Evolutionary conservation across 2,888 invertebrate genomes (phyloP), one percentile per base, ranked within the genome.

Genomic region (Tryphoninae sp.): DNA sequence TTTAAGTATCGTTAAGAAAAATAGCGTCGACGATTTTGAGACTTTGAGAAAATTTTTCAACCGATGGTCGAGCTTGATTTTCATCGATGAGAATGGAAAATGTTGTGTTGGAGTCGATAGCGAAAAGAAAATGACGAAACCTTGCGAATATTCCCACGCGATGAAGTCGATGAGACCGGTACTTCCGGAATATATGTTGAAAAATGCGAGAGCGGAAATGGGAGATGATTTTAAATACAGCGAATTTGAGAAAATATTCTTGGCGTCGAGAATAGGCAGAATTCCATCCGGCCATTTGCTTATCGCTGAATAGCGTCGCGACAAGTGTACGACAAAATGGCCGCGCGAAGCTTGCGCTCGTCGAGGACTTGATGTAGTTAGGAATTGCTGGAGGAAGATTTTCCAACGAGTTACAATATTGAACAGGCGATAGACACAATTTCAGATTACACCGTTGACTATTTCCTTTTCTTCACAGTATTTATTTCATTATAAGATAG

Each of bases 21-120:
- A 68, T 67, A 80, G 71, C 6, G 59, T 81, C 9, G 58, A 83
- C 19, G 80, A 86, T 65, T 81, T 85, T 16, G 85, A 87, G 51
- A 85, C 82, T 68, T 65, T 84, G 49, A 85, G 64, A 71, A 83
- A 81, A 19, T 86, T 82, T 33, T 87, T 87, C 16, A 67, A 79
- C 40, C 85, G 77, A 67, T 87, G 87, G 87, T 45, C 76, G 13
- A 58, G 58, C 0, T 8, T 82, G 4, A 59, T 80, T 72, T 73
- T 67, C 22, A 6, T 9, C 2, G 42, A 77, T 8, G 42, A 59
- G 2, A 26, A 51, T 7, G 16, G 2, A 11, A 72, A 42, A 61
- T 2, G 9, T 13, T 22, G 11, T 8, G 19, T 9, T 13, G 11
- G 13, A 22, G 7, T 16, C 19, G 8, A 4, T 1, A 11, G 9